Conservation (phyloP, 2,888 invertebrate species). For the Rhagonycha fulva region DNA sequence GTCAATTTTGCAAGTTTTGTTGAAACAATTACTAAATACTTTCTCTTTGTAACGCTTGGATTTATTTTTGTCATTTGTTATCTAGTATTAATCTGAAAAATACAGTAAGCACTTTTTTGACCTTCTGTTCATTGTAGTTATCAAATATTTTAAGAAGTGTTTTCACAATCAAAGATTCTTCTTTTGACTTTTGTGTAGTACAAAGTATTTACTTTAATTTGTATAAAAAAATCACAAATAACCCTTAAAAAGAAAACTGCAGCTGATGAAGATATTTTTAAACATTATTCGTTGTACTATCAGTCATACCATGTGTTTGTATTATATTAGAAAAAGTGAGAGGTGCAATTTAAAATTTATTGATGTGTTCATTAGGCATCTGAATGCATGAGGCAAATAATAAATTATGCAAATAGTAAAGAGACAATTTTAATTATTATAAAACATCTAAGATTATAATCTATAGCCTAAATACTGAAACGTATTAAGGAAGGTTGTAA, state of each 20-base stretch:
- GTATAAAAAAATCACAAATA: neutral
- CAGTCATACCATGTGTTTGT: neutral
- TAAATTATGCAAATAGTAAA: slow-evolving; percentile 15
- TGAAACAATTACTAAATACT: neutral
- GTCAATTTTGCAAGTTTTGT: neutral
- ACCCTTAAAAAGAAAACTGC: neutral
- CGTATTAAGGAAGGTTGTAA: slow-evolving; percentile 24
- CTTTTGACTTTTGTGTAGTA: too few species aligned
- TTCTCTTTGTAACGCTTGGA: neutral
- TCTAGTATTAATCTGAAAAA: too few species aligned
- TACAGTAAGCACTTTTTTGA: too few species aligned
- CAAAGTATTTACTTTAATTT: too few species aligned
- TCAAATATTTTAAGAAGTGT: too few species aligned
- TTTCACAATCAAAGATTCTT: too few species aligned
- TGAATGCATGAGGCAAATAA: neutral
- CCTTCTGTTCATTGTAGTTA: too few species aligned
- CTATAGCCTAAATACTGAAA: slow-evolving; percentile 30
- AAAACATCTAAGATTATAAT: slow-evolving; percentile 11
- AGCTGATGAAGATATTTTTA: neutral
- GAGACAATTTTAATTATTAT: slow-evolving; percentile 9
- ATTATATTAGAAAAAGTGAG: neutral
- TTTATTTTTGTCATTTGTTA: neutral
- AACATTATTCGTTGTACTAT: neutral
- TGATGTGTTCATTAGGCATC: neutral
- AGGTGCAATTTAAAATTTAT: neutral